Percentiles rank a stretch among this genome's conserved stretches.
Evolutionary conservation across 2,113 vertebrate species (phyloP).

Genomic region (Serilophus lunatus): DNA sequence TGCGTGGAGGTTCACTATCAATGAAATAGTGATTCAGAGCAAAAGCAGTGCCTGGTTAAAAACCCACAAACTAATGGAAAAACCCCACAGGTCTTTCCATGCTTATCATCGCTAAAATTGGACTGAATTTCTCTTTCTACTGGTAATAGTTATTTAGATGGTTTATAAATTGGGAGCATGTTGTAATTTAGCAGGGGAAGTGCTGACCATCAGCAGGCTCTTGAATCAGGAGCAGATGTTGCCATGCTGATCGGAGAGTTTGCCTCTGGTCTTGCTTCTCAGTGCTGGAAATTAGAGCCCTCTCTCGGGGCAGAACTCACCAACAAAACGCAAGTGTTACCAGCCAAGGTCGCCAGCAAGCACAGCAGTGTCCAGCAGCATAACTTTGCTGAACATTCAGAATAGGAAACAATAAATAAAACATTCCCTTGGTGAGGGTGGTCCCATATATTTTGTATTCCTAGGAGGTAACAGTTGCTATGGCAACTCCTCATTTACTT

Average conservation of each 20-base stretch:
- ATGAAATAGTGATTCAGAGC: background rate
- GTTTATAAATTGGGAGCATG: background rate
- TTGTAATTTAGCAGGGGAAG: background rate
- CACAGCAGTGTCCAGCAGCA: background rate
- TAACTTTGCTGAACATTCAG: background rate
- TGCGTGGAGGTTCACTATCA: background rate
- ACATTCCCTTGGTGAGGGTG: background rate
- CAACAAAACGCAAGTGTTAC: background rate
- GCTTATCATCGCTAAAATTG: accelerated
- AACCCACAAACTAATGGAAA: background rate
- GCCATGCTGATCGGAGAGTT: background rate
- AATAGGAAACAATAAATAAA: constrained; percentile 30
- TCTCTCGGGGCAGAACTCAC: background rate
- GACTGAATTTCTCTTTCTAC: background rate
- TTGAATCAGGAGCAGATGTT: constrained; percentile 11
- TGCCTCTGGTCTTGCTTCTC: background rate
- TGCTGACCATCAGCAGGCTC: constrained; percentile 35
- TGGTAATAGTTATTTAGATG: background rate
- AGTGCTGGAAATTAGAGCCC: background rate
- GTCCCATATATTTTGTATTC: background rate
- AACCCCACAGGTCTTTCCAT: accelerated
- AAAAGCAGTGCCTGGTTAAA: background rate
- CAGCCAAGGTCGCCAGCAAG: background rate
- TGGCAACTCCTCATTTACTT: constrained; percentile 57
- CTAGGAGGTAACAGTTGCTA: constrained; percentile 56